Evolutionary conservation across 2,113 vertebrate genomes (phyloP), one percentile per base, ranked within the genome.

Genomic region (Aleadryas rufinucha): DNA sequence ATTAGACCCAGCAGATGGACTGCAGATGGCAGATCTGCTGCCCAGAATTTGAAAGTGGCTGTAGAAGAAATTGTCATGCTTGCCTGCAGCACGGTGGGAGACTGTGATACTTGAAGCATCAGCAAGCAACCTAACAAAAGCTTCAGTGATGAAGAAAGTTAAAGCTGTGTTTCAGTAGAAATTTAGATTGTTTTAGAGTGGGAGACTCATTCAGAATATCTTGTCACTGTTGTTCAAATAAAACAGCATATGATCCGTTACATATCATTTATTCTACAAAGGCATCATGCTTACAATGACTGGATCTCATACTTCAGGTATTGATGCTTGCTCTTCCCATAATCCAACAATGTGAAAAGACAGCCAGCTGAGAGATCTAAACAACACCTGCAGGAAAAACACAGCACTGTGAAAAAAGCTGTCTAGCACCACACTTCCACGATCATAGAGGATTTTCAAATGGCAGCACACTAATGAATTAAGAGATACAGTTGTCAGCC

Each of bases 1-100:
- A 78, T 86, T 84, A 89, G n/a, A 79, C 82, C 41, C 90, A 83
- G 79, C 96, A 96, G 94, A 95, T 91, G 89, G 76, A 71, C 75
- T 93, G 47, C 81, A 91, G 83, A 91, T 93, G 77, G 88, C 53
- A 52, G 52, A 86, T 53, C 68, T 90, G 87, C 89, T 92, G 94
- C 70, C 63, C 77, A 78, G 94, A 95, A 87, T 97, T 91, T 89
- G 74, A 82, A 79, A 89, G 60, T 16, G 80, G 59, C 41, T 85
- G 41, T 39, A 70, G 42, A 96, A 90, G 86, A 72, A 93, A 90
- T 45, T 56, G 49, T 49, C 57, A 61, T 50, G 69, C 41, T 92
- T 66, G 37, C 49, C 82, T 87, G 79, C 59, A 71, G 33, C 39
- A 63, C 8, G 3, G 61, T 49, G 31, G 12, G 69, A 84, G 68